A percentile compares a stretch with the other conserved stretches of the same genome.
Evolutionary conservation across 2,888 invertebrate species (phyloP).

Genomic region (Eretmocerus hayati): DNA sequence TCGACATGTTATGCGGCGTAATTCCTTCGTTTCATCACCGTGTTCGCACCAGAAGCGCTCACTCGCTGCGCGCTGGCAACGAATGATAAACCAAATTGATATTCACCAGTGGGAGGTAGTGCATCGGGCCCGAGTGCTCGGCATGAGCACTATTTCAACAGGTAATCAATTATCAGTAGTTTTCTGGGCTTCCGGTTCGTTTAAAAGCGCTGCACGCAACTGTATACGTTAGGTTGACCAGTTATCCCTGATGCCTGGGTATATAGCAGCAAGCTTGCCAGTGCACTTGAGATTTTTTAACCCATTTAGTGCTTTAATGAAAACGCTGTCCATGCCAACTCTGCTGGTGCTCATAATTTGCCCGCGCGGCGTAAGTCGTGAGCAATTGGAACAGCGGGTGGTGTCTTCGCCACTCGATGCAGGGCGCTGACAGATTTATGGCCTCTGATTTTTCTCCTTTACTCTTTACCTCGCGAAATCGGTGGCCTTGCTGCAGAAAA

Average conservation of each 20-base stretch:
- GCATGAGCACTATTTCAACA: no score
- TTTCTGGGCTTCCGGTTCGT: conserved; percentile 1
- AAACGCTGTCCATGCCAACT: neutral
- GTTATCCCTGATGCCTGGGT: no score
- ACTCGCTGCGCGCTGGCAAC: no score
- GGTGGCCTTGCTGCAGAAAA: conserved; percentile 17
- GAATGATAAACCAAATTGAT: no score
- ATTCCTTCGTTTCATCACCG: no score
- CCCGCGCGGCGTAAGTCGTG: neutral
- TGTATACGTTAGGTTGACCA: neutral
- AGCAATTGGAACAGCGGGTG: conserved; percentile 17
- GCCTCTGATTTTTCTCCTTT: conserved; percentile 3
- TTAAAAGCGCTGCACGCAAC: neutral
- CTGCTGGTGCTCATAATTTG: conserved; percentile 6
- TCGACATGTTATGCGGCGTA: no score
- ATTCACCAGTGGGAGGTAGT: no score
- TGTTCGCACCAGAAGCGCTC: no score
- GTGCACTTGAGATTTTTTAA: neutral
- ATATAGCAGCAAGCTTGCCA: neutral
- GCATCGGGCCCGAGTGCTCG: no score
- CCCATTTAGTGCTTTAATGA: neutral
- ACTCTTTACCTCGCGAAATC: neutral
- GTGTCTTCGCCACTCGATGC: conserved; percentile 11
- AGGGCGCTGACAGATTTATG: conserved; percentile 17
- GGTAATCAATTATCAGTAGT: no score